A percentile compares a stretch with the other conserved stretches of the same genome.
These are phyloP conservation scores for Gymnodraco acuticeps DNA, from an alignment of 2,797 vertebrate species.

Conservation along the genomic window DNA sequence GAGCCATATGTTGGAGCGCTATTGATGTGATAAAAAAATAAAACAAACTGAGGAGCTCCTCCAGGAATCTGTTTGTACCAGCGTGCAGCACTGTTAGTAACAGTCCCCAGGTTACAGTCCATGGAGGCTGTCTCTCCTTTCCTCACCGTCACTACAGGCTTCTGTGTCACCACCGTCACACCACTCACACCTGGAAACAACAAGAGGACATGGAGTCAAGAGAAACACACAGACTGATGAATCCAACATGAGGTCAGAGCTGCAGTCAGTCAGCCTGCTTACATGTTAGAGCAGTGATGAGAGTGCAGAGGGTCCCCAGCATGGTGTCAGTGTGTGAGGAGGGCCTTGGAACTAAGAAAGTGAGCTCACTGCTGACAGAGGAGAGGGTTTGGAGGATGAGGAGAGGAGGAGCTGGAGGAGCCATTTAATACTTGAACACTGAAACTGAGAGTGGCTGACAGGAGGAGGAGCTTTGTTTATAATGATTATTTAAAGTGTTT, in stretches of 20 bases:
- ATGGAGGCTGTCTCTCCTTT: constrained; percentile 64
- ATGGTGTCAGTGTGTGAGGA: constrained; percentile 57
- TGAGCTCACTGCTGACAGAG: constrained; percentile 52
- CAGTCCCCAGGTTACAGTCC: constrained; percentile 67
- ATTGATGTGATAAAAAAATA: accelerated
- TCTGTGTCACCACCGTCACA: constrained; percentile 71
- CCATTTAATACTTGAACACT: constrained; percentile 35
- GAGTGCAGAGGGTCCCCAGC: constrained; percentile 64
- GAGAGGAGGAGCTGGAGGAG: constrained; percentile 42
- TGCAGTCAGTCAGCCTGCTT: constrained; percentile 48
- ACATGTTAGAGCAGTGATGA: constrained; percentile 60
- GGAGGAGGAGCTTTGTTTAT: constrained; percentile 23
- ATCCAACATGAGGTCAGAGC: constrained; percentile 31
- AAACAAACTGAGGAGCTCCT: constrained; percentile 23
- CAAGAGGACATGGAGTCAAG: constrained; percentile 50
- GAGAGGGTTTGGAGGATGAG: constrained; percentile 45
- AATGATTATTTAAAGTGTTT: not conserved
- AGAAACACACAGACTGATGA: constrained; percentile 33
- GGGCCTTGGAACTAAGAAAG: constrained; percentile 33
- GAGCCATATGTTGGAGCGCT: not conserved
- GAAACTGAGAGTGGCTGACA: constrained; percentile 18
- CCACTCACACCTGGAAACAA: constrained; percentile 68
- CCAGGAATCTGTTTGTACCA: constrained; percentile 55
- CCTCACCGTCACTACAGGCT: constrained; percentile 54
- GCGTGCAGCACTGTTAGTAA: accelerated